Base-by-base conservation (phyloP, 1,140 invertebrate genomes). In the Rhyzopertha dominica region DNA sequence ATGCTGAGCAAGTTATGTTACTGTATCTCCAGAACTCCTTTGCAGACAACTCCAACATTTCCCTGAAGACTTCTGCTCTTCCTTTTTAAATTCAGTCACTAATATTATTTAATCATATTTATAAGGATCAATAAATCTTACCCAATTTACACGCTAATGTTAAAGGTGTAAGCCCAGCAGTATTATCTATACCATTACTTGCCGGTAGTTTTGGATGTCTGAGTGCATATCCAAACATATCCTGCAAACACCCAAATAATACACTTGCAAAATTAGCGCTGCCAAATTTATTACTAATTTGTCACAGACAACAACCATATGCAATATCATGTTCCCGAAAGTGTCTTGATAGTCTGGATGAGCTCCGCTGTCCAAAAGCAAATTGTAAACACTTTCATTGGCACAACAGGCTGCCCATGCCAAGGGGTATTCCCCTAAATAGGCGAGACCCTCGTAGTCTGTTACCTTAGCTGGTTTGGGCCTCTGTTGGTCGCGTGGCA, bases 11-110 rank as follows among this genome's bases (percentile, higher is more conserved):
- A n/a, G 92, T 97, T 56, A 98, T 97, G 64, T 98, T 98, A 57
- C 92, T 96, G 71, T 98, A 99, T 26, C 95, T 74, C 96, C 96
- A 99, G 68, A 98, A 96, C 71, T 98, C 95, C 48, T 90, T 77
- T 44, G 90, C 88, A 36, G 89, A 92, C 8, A 98, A 73, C 68
- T 99, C 95, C 61, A 99, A 76, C 89, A 99, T 98, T 73, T 98
- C 95, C 51, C 88, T 80, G 71, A 99, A 98, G 49, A 98, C 93
- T 60, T 91, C 87, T 7, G 91, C 90, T 44, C 95, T 77, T 35
- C 95, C 96, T 62, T 43, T 7, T n/a, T n/a, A n/a, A n/a, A n/a
- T n/a, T n/a, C n/a, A n/a, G n/a, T n/a, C n/a, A n/a, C n/a, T n/a
- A n/a, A n/a, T n/a, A n/a, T n/a, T n/a, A n/a, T n/a, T n/a, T n/a